Percentiles rank a stretch among this genome's conserved stretches.
These are phyloP conservation scores for Xylota segnis DNA, from an alignment of 2,888 invertebrate species.

Conservation along the genomic window DNA sequence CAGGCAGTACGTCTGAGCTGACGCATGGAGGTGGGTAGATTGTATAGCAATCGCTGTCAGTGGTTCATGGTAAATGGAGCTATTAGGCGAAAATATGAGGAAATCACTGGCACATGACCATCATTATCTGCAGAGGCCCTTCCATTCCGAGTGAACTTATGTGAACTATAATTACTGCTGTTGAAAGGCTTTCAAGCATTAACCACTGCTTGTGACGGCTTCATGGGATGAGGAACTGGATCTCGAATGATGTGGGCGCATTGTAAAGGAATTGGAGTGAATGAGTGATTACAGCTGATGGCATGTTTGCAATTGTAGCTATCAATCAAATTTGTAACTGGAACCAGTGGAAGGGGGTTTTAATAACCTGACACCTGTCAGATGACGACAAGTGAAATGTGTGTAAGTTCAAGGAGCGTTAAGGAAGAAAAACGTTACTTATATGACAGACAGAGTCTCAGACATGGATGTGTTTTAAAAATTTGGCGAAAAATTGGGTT, in stretches of 20 bases:
- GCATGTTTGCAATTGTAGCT: slow-evolving; percentile 9
- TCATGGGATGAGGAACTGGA: slow-evolving; percentile 13
- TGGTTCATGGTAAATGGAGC: slow-evolving; percentile 57
- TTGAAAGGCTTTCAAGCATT: slow-evolving; percentile 25
- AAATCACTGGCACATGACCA: slow-evolving; percentile 42
- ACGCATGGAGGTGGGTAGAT: slow-evolving; percentile 18
- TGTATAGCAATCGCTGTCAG: slow-evolving; percentile 31
- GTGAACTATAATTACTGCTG: slow-evolving; percentile 46
- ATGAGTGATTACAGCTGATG: background rate
- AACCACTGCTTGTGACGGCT: background rate
- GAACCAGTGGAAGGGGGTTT: background rate
- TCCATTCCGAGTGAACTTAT: slow-evolving; percentile 39
- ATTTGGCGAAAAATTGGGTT: no score
- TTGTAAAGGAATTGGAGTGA: slow-evolving; percentile 13
- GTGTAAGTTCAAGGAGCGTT: no score
- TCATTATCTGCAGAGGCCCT: slow-evolving; percentile 27
- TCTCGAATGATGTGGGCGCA: slow-evolving; percentile 9
- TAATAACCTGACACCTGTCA: background rate
- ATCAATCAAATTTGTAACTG: slow-evolving; percentile 27
- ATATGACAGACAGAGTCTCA: no score
- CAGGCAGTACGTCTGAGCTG: slow-evolving; percentile 22
- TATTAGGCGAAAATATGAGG: slow-evolving; percentile 52
- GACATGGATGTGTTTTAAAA: no score
- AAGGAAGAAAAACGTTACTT: no score
- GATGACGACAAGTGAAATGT: background rate